Conservation (phyloP, 2,113 vertebrate species). For the Dunckerocampus dactyliophorus region DNA sequence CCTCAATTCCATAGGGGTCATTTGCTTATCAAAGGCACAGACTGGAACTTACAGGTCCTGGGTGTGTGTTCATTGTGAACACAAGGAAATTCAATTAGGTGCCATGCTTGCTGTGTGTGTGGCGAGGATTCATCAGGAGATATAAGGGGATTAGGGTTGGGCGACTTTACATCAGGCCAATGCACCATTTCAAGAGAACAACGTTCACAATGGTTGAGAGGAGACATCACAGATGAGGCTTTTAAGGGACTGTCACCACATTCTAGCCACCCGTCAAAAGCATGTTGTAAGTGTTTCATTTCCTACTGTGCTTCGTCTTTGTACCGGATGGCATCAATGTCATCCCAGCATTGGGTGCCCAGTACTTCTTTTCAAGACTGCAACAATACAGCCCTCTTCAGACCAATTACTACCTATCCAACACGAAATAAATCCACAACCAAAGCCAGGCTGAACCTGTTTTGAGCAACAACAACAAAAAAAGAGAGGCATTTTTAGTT, state of each 20-base stretch:
- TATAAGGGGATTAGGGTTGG: conserved; percentile 64
- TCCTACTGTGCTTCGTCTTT: conserved; percentile 50
- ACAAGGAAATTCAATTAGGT: conserved; percentile 86
- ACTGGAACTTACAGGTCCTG: conserved; percentile 71
- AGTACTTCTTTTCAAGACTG: conserved; percentile 37
- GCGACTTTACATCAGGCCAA: conserved; percentile 55
- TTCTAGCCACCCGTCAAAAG: conserved; percentile 45
- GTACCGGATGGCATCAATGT: conserved; percentile 49
- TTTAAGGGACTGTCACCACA: conserved; percentile 48
- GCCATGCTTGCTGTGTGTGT: conserved; percentile 50
- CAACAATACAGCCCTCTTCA: conserved; percentile 28
- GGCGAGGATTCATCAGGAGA: conserved; percentile 66
- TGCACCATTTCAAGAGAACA: conserved; percentile 45
- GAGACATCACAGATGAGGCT: conserved; percentile 58
- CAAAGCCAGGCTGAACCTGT: conserved; percentile 7
- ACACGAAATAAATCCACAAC: conserved; percentile 17
- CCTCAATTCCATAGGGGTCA: conserved; percentile 86
- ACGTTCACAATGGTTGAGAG: conserved; percentile 54
- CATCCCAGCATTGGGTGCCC: conserved; percentile 31
- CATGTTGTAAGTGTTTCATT: conserved; percentile 55
- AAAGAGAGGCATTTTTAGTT: not conserved
- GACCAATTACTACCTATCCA: conserved; percentile 32
- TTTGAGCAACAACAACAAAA: not conserved
- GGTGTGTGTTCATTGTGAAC: conserved; percentile 80
- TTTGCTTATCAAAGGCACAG: conserved; percentile 84